A percentile compares a stretch with the other conserved stretches of the same genome.
These are phyloP conservation scores for Nowickia ferox DNA, from an alignment of 2,888 invertebrate genomes.

Conservation along the genomic window DNA sequence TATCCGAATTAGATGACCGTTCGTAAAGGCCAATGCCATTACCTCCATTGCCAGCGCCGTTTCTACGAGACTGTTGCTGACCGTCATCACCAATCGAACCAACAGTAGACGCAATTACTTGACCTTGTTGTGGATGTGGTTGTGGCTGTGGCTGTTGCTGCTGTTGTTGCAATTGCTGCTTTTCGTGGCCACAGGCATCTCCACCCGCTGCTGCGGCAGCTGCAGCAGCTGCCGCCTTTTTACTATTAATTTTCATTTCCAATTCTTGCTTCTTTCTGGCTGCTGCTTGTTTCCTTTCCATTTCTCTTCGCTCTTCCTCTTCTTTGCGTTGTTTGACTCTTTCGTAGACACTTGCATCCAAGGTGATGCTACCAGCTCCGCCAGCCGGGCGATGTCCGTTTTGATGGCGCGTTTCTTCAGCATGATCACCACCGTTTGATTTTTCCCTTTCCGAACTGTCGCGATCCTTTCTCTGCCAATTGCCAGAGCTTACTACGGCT, in stretches of 20 bases:
- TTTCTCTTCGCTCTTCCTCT: constrained; percentile 92
- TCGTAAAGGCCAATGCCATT: constrained; percentile 70
- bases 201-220: neutral
- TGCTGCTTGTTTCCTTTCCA: constrained; percentile 85
- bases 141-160: constrained; percentile 23
- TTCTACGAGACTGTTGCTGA: constrained; percentile 70
- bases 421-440: constrained; percentile 70
- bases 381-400: constrained; percentile 83
- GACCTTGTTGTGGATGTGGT: constrained; percentile 48
- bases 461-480: constrained; percentile 72
- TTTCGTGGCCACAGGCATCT: neutral
- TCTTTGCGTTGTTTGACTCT: constrained; percentile 93
- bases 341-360: constrained; percentile 90
- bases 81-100: constrained; percentile 69
- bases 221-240: constrained; percentile 82
- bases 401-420: constrained; percentile 80
- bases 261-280: constrained; percentile 88
- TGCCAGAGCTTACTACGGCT: constrained; percentile 56
- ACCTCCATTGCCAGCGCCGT: constrained; percentile 55
- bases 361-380: constrained; percentile 80
- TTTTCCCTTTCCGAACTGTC: constrained; percentile 73
- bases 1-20: constrained; percentile 72
- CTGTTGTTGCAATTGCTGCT: constrained; percentile 1
- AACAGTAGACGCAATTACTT: constrained; percentile 59
- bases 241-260: constrained; percentile 87